Evolutionary conservation across 2,797 vertebrate species (phyloP).

Genomic region (Botia kubotai): DNA sequence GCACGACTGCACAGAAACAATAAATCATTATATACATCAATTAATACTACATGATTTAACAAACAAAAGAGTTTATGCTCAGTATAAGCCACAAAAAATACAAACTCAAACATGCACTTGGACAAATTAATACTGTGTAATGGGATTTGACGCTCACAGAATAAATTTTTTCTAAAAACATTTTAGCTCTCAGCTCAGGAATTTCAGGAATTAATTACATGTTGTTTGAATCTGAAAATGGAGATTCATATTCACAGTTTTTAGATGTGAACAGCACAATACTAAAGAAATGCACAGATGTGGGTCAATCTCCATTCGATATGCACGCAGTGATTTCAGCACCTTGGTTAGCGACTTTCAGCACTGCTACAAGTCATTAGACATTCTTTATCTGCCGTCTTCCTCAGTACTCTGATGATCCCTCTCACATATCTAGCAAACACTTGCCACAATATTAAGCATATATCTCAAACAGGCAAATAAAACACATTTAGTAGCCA

Average conservation of each 20-base stretch:
- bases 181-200: background rate
- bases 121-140: background rate
- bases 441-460: background rate
- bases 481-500: background rate
- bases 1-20: constrained; percentile 9
- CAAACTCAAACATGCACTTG: background rate
- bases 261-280: background rate
- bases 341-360: constrained; percentile 52
- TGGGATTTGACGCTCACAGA: background rate
- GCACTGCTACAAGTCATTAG: constrained; percentile 21
- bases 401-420: constrained; percentile 9
- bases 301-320: background rate
- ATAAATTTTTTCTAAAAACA: background rate
- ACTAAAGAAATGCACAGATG: background rate
- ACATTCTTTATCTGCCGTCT: constrained; percentile 11
- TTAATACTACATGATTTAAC: background rate
- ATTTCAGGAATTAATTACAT: constrained; percentile 8
- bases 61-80: background rate
- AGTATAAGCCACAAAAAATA: background rate
- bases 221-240: background rate
- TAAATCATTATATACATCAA: background rate
- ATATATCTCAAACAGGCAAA: background rate
- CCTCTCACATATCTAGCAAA: constrained; percentile 13
- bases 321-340: constrained; percentile 38
- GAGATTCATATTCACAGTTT: background rate